These are phyloP conservation scores for Aleadryas rufinucha DNA, from an alignment of 2,113 vertebrate genomes.

Conservation along the genomic window DNA sequence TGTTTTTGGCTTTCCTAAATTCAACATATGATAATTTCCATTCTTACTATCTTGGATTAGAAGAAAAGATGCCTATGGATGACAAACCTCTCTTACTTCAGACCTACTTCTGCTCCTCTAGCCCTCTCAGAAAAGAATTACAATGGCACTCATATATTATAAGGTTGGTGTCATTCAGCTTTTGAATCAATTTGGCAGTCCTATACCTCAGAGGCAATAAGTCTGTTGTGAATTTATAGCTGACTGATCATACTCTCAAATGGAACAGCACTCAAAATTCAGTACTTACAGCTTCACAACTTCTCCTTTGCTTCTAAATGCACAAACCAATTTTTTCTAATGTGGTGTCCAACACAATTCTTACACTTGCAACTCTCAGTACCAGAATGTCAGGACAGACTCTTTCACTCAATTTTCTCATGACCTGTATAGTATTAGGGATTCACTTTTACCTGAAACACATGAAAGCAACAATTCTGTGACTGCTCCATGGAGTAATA, in stretches of 20 bases:
- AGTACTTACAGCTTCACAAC: not conserved
- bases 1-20: not conserved
- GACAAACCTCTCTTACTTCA: not conserved
- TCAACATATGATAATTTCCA: not conserved
- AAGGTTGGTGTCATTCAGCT: not conserved
- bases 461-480: not conserved
- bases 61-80: not conserved
- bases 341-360: not conserved
- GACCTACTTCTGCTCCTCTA: not conserved
- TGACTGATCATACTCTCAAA: not conserved
- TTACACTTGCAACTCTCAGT: not conserved
- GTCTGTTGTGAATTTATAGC: not conserved
- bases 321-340: not conserved
- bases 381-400: not conserved
- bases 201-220: not conserved
- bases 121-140: not conserved
- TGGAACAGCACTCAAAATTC: not conserved
- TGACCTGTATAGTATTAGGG: not conserved
- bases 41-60: not conserved
- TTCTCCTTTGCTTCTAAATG: not conserved
- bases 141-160: not conserved
- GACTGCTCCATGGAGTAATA: not conserved
- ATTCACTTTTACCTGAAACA: not conserved
- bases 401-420: not conserved
- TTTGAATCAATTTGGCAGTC: not conserved